phyloP scores from a whole-genome alignment of 1,140 invertebrate genomes.

The Hypothenemus hampei region DNA sequence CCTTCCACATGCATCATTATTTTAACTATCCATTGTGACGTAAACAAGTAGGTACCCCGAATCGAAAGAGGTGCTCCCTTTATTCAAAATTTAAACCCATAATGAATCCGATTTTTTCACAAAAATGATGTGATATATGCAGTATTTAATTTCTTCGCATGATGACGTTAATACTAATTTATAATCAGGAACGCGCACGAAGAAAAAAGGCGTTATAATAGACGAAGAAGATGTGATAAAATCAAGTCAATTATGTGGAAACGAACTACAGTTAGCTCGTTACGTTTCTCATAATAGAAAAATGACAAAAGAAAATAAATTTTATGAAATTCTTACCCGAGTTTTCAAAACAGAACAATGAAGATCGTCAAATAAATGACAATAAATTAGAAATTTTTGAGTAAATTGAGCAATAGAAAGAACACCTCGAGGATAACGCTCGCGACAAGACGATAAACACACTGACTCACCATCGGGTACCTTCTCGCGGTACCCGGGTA shows the following conservation, averaged over 20 bases:
- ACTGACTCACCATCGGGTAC: conserved; percentile 31
- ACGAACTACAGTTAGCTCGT: conserved; percentile 9
- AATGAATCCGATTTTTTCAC: too few species aligned
- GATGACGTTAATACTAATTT: conserved; percentile 10
- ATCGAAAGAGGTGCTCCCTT: too few species aligned
- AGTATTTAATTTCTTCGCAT: neutral
- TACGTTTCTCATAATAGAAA: neutral
- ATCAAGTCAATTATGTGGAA: conserved; percentile 10
- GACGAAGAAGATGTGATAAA: conserved; percentile 11
- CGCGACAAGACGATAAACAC: conserved; percentile 33
- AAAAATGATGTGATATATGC: too few species aligned
- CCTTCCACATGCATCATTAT: too few species aligned
- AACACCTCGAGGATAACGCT: conserved; percentile 18
- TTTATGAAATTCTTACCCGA: neutral
- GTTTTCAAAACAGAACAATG: neutral
- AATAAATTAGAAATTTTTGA: neutral
- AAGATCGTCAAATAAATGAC: neutral
- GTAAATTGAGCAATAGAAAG: neutral
- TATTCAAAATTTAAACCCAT: too few species aligned
- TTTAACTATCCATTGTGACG: too few species aligned
- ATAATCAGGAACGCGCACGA: too few species aligned
- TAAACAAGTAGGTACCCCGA: too few species aligned
- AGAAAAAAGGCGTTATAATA: neutral
- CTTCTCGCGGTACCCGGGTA: neutral
- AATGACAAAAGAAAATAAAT: neutral